Base-by-base conservation (phyloP, 2,113 vertebrate species). In the Phocoena phocoena region DNA sequence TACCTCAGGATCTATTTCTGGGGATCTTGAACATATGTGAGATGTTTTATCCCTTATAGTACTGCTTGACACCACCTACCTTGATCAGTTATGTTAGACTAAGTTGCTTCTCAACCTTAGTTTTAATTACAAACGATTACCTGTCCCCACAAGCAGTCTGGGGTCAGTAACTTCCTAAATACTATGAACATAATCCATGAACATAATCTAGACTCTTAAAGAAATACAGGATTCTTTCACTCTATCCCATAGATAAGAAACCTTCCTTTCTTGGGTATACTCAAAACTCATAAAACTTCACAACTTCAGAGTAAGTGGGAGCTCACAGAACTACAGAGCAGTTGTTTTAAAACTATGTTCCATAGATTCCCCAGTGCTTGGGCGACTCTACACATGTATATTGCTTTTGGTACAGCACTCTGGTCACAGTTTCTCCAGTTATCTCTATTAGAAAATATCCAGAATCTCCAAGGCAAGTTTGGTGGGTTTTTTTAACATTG, bases 391-490 rank as follows among this genome's bases (percentile, higher is more conserved):
- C 10, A 62, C 2, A n/a, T 18, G 25, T 81, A 77, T 80, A 68
- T 82, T 70, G 65, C 38, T 91, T 95, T 96, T 67, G 38, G 15
- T 88, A 60, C 9, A 77, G 55, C 91, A 44, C 47, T 88, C 33
- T 81, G 13, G 7, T 76, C 67, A 71, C 47, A 74, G 28, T 77
- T 86, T 94, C 3, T 60, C 36, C 21, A 21, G 38, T 41, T 38
- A 77, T 82, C 47, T 94, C 33, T 91, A 89, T 63, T 93, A 12
- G 82, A 96, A 93, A 90, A n/a, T 62, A 26, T 31, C 8, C 70
- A 63, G 31, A 60, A 21, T 93, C 33, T 26, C 38, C 20, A 68
- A 65, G 33, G 70, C 47, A 87, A 94, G 21, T 10, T 67, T 28
- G 53, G 53, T 6, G 53, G 5, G 15, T 55, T 50, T 86, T 85